Conservation (phyloP, 64 coral and sea anemone genomes). For the Cladopsammia gracilis region DNA sequence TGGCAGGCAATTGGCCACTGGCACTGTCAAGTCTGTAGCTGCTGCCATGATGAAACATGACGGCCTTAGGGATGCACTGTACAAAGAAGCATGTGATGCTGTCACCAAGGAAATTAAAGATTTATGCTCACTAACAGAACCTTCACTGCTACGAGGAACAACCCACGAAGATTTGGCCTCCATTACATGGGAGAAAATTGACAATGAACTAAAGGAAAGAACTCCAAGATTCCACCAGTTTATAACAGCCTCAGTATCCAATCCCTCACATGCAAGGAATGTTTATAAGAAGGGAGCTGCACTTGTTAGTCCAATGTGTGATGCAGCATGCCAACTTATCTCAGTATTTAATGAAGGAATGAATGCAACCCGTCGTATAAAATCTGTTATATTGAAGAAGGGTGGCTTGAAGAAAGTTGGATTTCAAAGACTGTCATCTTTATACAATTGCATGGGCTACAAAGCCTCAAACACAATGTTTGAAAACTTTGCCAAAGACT, state of each 20-base stretch:
- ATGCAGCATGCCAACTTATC: too few relatives aligned
- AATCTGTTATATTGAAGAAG: slow-evolving; percentile 21
- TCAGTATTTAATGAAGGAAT: too few relatives aligned
- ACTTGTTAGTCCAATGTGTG: too few relatives aligned
- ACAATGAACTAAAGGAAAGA: slow-evolving; percentile 21
- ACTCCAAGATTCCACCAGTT: slow-evolving; percentile 35
- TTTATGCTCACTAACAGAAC: slow-evolving; percentile 41
- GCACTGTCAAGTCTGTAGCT: slow-evolving; percentile 12
- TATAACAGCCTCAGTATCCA: too few relatives aligned
- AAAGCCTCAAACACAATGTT: slow-evolving; percentile 33
- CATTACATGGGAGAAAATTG: slow-evolving; percentile 36
- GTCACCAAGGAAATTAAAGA: slow-evolving; percentile 37
- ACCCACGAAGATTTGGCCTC: neutral
- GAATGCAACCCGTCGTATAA: slow-evolving; percentile 7
- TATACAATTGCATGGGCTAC: slow-evolving; percentile 49
- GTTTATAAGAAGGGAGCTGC: too few relatives aligned
- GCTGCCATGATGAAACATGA: slow-evolving; percentile 11
- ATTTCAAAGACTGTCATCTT: neutral
- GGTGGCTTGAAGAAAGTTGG: slow-evolving; percentile 50
- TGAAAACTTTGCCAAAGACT: slow-evolving; percentile 47
- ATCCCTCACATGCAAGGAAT: too few relatives aligned
- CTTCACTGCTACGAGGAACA: slow-evolving; percentile 12
- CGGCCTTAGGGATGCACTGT: slow-evolving; percentile 10
- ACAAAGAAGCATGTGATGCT: neutral
- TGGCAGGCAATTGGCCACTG: slow-evolving; percentile 54